phyloP scores from a whole-genome alignment of 2,113 vertebrate species.

The Erpornis zantholeuca region DNA sequence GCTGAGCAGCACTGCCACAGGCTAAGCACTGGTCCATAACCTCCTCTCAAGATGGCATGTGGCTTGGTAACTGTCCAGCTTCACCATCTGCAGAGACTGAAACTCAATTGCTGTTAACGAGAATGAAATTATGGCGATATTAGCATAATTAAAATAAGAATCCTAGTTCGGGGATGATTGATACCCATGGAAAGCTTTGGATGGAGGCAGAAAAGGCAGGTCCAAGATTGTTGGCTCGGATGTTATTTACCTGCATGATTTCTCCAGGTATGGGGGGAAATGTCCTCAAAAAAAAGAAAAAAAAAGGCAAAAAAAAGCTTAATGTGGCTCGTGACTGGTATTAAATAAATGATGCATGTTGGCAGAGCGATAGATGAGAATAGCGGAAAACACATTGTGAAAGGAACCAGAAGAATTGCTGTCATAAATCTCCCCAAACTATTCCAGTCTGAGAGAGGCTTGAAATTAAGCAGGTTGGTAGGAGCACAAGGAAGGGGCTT shows the following conservation, averaged over 20 bases:
- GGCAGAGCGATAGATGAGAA: slow-evolving; percentile 41
- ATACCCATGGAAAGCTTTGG: slow-evolving; percentile 41
- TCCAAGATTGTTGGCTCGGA: slow-evolving; percentile 36
- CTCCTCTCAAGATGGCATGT: slow-evolving; percentile 11
- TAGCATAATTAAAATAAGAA: slow-evolving; percentile 63
- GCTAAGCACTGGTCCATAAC: neutral
- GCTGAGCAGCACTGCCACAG: neutral
- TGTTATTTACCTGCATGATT: slow-evolving; percentile 32
- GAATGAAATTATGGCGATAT: slow-evolving; percentile 59
- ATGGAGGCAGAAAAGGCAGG: neutral
- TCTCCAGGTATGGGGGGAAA: neutral
- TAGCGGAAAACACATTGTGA: slow-evolving; percentile 25
- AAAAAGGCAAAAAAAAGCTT: neutral
- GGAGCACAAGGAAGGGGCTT: neutral
- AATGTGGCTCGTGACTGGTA: slow-evolving; percentile 38
- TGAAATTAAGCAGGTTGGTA: neutral
- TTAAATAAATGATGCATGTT: slow-evolving; percentile 58
- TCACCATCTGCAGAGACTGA: slow-evolving; percentile 40
- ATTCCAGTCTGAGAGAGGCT: neutral
- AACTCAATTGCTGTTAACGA: slow-evolving; percentile 60
- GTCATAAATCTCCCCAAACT: slow-evolving; percentile 52
- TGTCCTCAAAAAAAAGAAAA: neutral
- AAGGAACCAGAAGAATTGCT: slow-evolving; percentile 35
- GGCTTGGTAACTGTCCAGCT: slow-evolving; percentile 33
- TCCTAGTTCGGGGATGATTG: slow-evolving; percentile 59